Base-by-base conservation (phyloP, 2,888 invertebrate genomes). In the Antheraea assamensis region DNA sequence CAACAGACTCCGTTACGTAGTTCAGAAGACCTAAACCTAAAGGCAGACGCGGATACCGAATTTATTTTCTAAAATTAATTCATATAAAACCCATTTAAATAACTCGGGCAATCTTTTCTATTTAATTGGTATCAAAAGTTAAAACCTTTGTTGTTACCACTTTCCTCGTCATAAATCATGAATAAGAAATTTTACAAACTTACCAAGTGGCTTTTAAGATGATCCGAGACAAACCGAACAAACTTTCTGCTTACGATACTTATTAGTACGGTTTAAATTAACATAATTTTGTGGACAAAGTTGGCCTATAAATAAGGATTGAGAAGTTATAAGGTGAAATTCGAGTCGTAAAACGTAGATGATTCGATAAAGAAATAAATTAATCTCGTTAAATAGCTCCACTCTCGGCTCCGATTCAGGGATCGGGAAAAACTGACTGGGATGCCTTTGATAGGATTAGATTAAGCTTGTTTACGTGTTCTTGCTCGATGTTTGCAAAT, bases 171-270 rank as follows among this genome's bases (percentile, higher is more conserved):
- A 61, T 74, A 77, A 78, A 74, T 61, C 75, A 72, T 75, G 74
- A 76, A 78, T 77, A 70, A 31, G 72, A 21, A 42, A 72, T 47
- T 68, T n/a, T 35, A 35, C 74, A 71, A 77, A 76, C 72, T 76
- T 73, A 76, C 71, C 78, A 82, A 83, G 80, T 80, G 81, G 79
- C 75, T 80, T 78, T 78, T 76, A 78, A 77, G 76, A 78, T 80
- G 79, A 80, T 79, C 78, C 78, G 61, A 78, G 80, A 81, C 79
- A 84, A 83, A 82, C 80, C 79, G 31, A 76, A 75, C 76, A 74
- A 83, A 85, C 76, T 83, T 79, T 73, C 72, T 77, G 71, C 72
- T 55, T 72, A 76, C 76, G 78, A 78, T 80, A 82, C 79, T 80
- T 79, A 77, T 78, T 74, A 72, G 71, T 74, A 78, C 77, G 79